Percentiles rank a stretch among this genome's conserved stretches.
Conservation (phyloP, 1,140 invertebrate species). For the Drosophila albomicans region DNA sequence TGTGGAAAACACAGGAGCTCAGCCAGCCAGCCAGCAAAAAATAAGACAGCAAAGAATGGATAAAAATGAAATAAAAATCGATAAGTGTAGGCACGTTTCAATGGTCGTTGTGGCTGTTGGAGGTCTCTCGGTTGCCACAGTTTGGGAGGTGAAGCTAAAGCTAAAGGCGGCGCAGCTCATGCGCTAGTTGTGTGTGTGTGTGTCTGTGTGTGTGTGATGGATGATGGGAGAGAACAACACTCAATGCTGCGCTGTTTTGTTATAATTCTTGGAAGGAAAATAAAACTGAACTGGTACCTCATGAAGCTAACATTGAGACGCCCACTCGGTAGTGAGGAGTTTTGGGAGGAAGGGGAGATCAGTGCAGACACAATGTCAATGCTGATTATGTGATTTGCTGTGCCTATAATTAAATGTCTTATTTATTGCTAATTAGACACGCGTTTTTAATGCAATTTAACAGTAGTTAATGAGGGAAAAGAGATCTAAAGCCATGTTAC, state of each 20-base stretch:
- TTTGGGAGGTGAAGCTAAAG: neutral
- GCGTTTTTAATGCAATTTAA: conserved; percentile 19
- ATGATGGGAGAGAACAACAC: conserved; percentile 16
- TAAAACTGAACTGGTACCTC: conserved; percentile 57
- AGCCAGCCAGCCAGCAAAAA: conserved; percentile 5
- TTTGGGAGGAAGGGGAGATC: neutral
- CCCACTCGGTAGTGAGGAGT: neutral
- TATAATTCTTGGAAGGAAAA: conserved; percentile 55
- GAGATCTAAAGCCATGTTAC: conserved; percentile 9
- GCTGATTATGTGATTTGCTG: conserved; percentile 25
- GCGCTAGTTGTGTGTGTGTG: conserved; percentile 1
- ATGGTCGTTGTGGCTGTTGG: conserved; percentile 34
- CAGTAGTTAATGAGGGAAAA: conserved; percentile 8
- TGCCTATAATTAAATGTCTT: conserved; percentile 30
- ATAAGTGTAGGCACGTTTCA: conserved; percentile 77
- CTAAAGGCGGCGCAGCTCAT: neutral
- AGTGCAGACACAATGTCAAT: conserved; percentile 3
- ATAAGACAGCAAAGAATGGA: conserved; percentile 42
- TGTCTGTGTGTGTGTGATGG: neutral
- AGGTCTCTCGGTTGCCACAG: neutral
- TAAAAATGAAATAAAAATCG: conserved; percentile 84
- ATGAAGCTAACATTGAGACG: conserved; percentile 6
- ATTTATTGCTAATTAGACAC: conserved; percentile 46
- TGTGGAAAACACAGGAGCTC: conserved; percentile 7
- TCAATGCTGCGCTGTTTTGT: conserved; percentile 42